Evolutionary conservation across 2,113 vertebrate genomes (phyloP).

Genomic region (Baryphthengus martii): DNA sequence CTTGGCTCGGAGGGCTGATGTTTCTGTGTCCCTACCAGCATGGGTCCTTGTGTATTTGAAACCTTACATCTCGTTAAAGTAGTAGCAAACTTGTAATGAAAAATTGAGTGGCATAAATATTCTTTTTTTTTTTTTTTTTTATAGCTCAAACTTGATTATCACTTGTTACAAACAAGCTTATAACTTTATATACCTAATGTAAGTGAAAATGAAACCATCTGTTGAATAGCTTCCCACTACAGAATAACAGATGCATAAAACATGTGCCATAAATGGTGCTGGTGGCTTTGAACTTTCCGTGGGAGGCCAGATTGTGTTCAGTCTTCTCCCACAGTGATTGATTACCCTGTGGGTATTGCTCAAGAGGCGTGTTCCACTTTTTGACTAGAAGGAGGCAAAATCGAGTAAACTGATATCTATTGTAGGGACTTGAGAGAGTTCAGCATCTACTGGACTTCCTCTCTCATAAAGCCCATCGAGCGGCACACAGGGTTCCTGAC

Average conservation of each 20-base stretch:
- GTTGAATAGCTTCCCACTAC: conserved; percentile 22
- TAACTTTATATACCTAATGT: conserved; percentile 22
- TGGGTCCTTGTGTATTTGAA: not conserved
- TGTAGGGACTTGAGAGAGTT: not conserved
- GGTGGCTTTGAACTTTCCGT: conserved; percentile 19
- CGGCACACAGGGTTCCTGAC: not conserved
- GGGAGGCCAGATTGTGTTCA: conserved; percentile 50
- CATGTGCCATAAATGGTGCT: not conserved
- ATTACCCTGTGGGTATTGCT: not conserved
- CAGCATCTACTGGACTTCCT: not conserved
- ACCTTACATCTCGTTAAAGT: not conserved
- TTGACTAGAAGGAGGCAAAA: not conserved
- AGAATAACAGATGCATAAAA: conserved; percentile 40
- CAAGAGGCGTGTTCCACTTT: not conserved
- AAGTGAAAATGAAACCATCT: conserved; percentile 63
- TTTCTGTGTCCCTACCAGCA: not conserved
- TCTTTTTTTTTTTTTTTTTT: not conserved
- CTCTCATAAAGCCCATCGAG: not conserved
- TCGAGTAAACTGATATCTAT: not conserved
- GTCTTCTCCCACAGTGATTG: conserved; percentile 20
- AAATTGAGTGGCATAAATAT: not conserved
- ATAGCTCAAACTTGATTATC: conserved; percentile 4
- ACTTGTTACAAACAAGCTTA: conserved; percentile 20
- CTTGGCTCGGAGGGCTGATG: not conserved
- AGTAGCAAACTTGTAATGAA: not conserved